A percentile compares a stretch with the other conserved stretches of the same genome.
Conservation (phyloP, 2,113 vertebrate species). For the Hippocampus barbouri region DNA sequence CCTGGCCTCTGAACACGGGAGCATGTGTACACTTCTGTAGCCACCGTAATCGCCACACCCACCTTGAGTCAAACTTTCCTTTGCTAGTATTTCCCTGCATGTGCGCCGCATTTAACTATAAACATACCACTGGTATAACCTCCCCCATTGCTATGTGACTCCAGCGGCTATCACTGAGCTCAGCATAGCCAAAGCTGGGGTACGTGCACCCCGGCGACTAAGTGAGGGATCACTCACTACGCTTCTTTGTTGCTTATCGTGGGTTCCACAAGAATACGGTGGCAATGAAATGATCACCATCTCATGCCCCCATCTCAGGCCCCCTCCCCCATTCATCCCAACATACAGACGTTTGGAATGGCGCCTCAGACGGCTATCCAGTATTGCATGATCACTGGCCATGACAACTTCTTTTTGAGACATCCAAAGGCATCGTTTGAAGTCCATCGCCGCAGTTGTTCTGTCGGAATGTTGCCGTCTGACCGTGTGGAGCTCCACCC, state of each 20-base stretch:
- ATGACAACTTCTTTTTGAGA: slow-evolving; percentile 67
- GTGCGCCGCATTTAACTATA: background rate
- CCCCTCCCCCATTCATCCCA: background rate
- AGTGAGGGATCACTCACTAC: background rate
- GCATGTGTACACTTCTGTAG: background rate
- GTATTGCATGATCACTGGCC: slow-evolving; percentile 64
- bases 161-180: slow-evolving; percentile 31
- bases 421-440: slow-evolving; percentile 41
- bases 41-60: background rate
- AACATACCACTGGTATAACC: background rate
- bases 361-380: slow-evolving; percentile 39
- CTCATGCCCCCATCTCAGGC: background rate
- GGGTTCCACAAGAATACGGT: background rate
- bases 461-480: slow-evolving; percentile 19
- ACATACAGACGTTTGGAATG: slow-evolving; percentile 38
- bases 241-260: background rate
- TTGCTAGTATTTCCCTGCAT: slow-evolving; percentile 6
- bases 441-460: slow-evolving; percentile 27
- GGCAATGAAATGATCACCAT: slow-evolving; percentile 1
- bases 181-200: background rate
- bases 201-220: background rate
- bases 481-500: background rate
- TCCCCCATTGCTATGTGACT: background rate
- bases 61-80: background rate
- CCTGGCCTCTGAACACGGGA: no score